A percentile compares a stretch with the other conserved stretches of the same genome.
These are phyloP conservation scores for Pelecanus crispus DNA, from an alignment of 2,113 vertebrate species.

Conservation along the genomic window DNA sequence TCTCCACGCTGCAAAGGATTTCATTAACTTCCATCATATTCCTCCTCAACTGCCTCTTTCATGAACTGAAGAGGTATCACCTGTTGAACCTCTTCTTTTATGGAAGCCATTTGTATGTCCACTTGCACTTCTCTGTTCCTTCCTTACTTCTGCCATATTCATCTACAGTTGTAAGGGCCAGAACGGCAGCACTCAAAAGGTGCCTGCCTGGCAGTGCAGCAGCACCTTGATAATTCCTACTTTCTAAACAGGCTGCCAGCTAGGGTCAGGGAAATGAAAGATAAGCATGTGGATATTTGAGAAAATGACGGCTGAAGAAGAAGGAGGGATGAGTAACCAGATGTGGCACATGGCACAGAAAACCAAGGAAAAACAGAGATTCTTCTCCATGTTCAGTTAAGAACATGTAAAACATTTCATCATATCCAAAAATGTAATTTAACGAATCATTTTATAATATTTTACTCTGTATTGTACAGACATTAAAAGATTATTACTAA, in stretches of 20 bases:
- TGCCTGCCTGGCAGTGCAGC: not conserved
- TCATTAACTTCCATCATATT: not conserved
- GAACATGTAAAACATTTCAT: not conserved
- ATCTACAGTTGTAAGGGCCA: not conserved
- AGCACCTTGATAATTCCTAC: not conserved
- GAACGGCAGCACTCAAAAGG: not conserved
- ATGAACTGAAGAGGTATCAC: not conserved
- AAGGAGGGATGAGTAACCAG: not conserved
- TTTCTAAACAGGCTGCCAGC: not conserved
- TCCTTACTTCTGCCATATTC: not conserved
- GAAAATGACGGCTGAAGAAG: not conserved
- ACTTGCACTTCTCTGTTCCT: not conserved
- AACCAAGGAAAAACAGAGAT: not conserved
- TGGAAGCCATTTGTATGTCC: accelerated
- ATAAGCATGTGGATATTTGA: not conserved
- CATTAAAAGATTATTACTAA: not conserved
- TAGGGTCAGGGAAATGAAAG: not conserved
- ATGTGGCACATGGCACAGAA: not conserved
- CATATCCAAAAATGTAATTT: not conserved
- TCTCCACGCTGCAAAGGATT: not conserved
- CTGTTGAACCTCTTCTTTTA: not conserved
- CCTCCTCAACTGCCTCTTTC: not conserved
- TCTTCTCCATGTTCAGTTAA: not conserved
- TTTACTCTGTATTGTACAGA: not conserved
- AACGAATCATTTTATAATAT: not conserved